Evolutionary conservation across 2,113 vertebrate species (phyloP), one percentile per base, ranked within the genome.

Genomic region (Ahaetulla prasina): DNA sequence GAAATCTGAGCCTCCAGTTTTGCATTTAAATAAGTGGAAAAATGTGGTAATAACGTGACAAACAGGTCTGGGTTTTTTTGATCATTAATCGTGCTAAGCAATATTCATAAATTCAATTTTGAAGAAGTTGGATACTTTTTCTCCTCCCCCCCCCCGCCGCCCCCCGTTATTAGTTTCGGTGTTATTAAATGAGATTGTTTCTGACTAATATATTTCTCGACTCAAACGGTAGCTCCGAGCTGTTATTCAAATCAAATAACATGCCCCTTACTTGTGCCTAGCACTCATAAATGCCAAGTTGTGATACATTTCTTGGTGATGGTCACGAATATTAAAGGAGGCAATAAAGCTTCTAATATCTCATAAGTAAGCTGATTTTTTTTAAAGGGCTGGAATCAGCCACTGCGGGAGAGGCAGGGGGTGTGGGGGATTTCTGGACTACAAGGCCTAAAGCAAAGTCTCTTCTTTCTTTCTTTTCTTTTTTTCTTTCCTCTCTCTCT

Each of bases 211-310:
- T 99, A 99, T 99, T 98, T 99, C 98, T 97, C 96, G 98, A 97
- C 97, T 98, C 98, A 97, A 98, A 98, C 98, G 97, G 98, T 98
- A 98, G 98, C 99, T 99, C 98, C 97, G 94, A 98, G 98, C 98
- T 99, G 98, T 99, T 99, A 99, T 99, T 99, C 98, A 99, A 99
- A 99, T 99, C 99, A 98, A 99, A 99, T 99, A 99, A 99, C 99
- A 99, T 98, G 98, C 98, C 98, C 99, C 98, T 98, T 98, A 98
- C 98, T 99, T 98, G 98, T 99, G 98, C 98, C 98, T 98, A 97
- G 96, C 98, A 98, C 98, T 99, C 99, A 99, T 99, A 99, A 99
- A 99, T 98, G 99, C 98, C 98, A 99, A 96, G 97, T 97, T 98
- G 97, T 98, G 98, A 98, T 99, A 98, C 99, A 99, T 99, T 99